A percentile compares a stretch with the other conserved stretches of the same genome.
phyloP scores from a whole-genome alignment of 2,888 invertebrate species.

The Drosophila pegasa region DNA sequence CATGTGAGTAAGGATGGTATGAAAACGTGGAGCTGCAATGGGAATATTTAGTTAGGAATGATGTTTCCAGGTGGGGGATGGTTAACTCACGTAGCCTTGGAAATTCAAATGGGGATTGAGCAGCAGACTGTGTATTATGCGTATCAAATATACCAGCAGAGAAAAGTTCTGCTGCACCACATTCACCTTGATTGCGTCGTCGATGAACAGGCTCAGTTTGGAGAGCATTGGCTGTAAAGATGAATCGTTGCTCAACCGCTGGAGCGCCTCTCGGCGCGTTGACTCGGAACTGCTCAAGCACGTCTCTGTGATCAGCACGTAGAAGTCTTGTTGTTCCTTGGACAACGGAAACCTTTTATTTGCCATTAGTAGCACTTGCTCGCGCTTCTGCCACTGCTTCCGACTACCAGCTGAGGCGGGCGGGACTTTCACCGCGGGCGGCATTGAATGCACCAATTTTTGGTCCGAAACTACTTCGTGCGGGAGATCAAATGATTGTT shows the following conservation, averaged over 20 bases:
- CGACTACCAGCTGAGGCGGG: not conserved
- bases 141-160: constrained; percentile 41
- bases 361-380: constrained; percentile 33
- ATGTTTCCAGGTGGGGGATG: no score
- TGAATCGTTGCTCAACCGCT: constrained; percentile 26
- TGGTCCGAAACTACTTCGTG: not conserved
- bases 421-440: not conserved
- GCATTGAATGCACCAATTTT: not conserved
- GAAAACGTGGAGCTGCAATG: constrained; percentile 42
- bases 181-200: constrained; percentile 32
- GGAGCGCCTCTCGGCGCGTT: constrained; percentile 25
- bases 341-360: constrained; percentile 29
- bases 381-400: constrained; percentile 18
- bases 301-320: constrained; percentile 25
- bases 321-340: constrained; percentile 44
- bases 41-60: not conserved
- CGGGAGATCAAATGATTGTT: not conserved
- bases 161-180: constrained; percentile 23
- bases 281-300: constrained; percentile 29
- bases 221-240: constrained; percentile 36
- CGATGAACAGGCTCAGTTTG: constrained; percentile 34
- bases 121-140: constrained; percentile 44
- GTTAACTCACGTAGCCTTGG: constrained; percentile 43
- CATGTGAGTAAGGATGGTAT: constrained; percentile 48
- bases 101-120: constrained; percentile 28